These are phyloP conservation scores for Coilia nasus DNA, from an alignment of 2,797 vertebrate genomes.

Conservation along the genomic window DNA sequence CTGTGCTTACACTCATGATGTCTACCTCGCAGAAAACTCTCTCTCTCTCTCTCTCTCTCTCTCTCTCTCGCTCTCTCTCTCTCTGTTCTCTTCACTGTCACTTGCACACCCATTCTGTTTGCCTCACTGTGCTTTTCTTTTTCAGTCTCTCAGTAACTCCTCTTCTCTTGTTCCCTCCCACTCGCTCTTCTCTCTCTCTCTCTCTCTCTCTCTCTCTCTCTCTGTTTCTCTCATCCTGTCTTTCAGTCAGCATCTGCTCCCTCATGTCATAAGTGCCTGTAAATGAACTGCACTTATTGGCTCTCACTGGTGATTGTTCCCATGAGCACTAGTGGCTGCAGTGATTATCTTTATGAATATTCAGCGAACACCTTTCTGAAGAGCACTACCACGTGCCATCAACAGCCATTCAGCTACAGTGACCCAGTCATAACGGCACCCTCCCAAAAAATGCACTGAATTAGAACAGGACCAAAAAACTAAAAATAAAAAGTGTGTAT, in stretches of 20 bases:
- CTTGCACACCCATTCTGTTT: constrained; percentile 31
- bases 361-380: not conserved
- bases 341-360: not conserved
- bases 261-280: constrained; percentile 59
- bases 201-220: not conserved
- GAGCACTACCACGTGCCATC: not conserved
- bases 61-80: constrained; percentile 53
- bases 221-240: constrained; percentile 53
- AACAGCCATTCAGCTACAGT: not conserved
- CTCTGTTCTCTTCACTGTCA: not conserved
- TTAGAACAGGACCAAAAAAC: not conserved
- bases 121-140: not conserved
- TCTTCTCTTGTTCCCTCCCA: constrained; percentile 40
- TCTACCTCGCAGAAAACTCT: constrained; percentile 27
- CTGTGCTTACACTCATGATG: constrained; percentile 7
- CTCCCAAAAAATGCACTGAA: not conserved
- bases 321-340: not conserved
- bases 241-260: not conserved
- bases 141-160: constrained; percentile 27
- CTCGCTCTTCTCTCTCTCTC: not conserved
- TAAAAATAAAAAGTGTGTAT: not conserved
- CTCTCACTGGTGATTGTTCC: constrained; percentile 4
- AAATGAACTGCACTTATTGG: constrained; percentile 1
- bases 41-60: constrained; percentile 28
- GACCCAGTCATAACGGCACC: not conserved